Conservation (phyloP, 2,797 vertebrate species). For the Oophaga sylvatica region DNA sequence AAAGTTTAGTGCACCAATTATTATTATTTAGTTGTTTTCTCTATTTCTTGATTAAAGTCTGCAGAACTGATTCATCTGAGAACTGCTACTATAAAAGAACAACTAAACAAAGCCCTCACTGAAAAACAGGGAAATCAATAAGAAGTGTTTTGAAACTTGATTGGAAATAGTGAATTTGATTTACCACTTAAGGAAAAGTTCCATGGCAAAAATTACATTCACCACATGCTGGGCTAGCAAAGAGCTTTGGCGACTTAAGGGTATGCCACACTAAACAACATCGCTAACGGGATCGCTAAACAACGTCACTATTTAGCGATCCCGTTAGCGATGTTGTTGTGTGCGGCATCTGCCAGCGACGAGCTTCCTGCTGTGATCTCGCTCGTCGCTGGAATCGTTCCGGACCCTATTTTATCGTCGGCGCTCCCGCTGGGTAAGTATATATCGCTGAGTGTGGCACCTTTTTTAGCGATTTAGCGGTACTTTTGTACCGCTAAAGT, state of each 20-base stretch:
- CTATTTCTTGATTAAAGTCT: constrained; percentile 10
- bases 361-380: too few relatives aligned
- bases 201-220: constrained; percentile 16
- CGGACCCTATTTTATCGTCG: too few relatives aligned
- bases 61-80: constrained; percentile 15
- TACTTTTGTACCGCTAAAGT: too few relatives aligned
- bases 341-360: too few relatives aligned
- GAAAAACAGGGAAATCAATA: constrained; percentile 40
- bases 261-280: too few relatives aligned
- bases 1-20: constrained; percentile 3
- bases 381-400: too few relatives aligned
- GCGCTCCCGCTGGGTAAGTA: too few relatives aligned
- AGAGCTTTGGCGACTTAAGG: constrained; percentile 12
- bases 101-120: constrained; percentile 8
- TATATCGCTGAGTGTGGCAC: too few relatives aligned
- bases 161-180: constrained; percentile 45
- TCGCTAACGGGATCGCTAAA: too few relatives aligned
- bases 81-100: constrained; percentile 21
- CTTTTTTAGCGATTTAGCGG: too few relatives aligned
- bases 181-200: constrained; percentile 32
- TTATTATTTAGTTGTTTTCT: constrained; percentile 30
- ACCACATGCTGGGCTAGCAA: neutral
- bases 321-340: too few relatives aligned
- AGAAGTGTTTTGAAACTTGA: constrained; percentile 35
- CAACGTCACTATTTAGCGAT: too few relatives aligned